Conservation (phyloP, 2,888 invertebrate species). For the Agrochola lychnidis region DNA sequence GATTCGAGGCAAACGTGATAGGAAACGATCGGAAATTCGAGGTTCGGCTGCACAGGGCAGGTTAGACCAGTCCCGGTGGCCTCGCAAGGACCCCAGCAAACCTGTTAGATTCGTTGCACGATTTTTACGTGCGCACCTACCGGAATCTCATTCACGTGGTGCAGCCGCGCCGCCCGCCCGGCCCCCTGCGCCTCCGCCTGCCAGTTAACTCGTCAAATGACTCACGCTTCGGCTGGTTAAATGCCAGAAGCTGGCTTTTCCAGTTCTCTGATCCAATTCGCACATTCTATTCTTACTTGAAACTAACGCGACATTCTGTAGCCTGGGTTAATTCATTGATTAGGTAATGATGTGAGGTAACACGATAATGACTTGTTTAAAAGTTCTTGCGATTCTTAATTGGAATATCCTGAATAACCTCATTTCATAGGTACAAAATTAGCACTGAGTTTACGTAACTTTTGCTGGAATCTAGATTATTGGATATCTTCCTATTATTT, state of each 20-base stretch:
- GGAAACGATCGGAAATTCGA: slow-evolving; percentile 88
- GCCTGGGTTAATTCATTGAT: slow-evolving; percentile 64
- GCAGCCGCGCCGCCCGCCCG: slow-evolving; percentile 80
- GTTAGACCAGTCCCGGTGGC: slow-evolving; percentile 91
- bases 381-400: slow-evolving; percentile 9
- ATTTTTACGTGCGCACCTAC: slow-evolving; percentile 91
- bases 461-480: neutral
- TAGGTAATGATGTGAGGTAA: slow-evolving; percentile 53
- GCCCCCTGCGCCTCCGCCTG: slow-evolving; percentile 78
- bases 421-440: neutral
- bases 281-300: slow-evolving; percentile 82
- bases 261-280: slow-evolving; percentile 89
- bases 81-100: slow-evolving; percentile 90
- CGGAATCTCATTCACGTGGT: slow-evolving; percentile 90
- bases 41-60: slow-evolving; percentile 89
- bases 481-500: neutral
- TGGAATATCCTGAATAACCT: slow-evolving; percentile 4
- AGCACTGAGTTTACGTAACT: neutral
- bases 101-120: slow-evolving; percentile 91
- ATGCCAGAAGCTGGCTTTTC: slow-evolving; percentile 89
- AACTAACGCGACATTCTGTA: slow-evolving; percentile 70
- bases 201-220: slow-evolving; percentile 90
- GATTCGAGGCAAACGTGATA: slow-evolving; percentile 84
- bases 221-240: slow-evolving; percentile 88
- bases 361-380: slow-evolving; percentile 22